Conservation (phyloP, 1,140 invertebrate species). For the Drosophila bocqueti region DNA sequence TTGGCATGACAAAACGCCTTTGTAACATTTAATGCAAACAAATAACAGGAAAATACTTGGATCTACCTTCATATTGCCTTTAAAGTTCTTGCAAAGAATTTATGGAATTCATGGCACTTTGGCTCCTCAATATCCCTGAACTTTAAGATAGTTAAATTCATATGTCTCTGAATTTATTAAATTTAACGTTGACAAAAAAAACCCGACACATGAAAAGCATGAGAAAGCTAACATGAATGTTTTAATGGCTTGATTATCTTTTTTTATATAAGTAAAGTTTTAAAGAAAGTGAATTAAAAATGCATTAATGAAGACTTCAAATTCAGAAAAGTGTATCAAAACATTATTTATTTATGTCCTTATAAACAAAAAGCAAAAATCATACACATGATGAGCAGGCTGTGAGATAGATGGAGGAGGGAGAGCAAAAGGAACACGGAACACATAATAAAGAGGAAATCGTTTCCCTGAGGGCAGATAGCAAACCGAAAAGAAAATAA, state of each 20-base stretch:
- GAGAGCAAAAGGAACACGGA: conserved; percentile 5
- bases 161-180: conserved; percentile 43
- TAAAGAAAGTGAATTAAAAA: conserved; percentile 53
- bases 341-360: conserved; percentile 76
- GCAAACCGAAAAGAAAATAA: conserved; percentile 17
- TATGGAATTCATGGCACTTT: not conserved
- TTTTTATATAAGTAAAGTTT: conserved; percentile 25
- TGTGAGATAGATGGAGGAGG: conserved; percentile 1
- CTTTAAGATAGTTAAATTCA: conserved; percentile 17
- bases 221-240: not conserved
- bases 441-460: conserved; percentile 77
- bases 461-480: conserved; percentile 67
- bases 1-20: conserved; percentile 50
- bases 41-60: conserved; percentile 27
- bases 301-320: too few species aligned
- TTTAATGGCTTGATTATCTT: not conserved
- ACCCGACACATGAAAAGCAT: conserved; percentile 15
- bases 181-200: conserved; percentile 44
- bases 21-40: conserved; percentile 43
- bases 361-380: conserved; percentile 74
- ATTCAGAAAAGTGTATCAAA: conserved; percentile 64
- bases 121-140: not conserved
- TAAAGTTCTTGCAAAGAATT: conserved; percentile 7
- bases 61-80: conserved; percentile 1
- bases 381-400: conserved; percentile 61